Base-by-base conservation (phyloP, 2,888 invertebrate genomes). In the Nymphalis urticae region DNA sequence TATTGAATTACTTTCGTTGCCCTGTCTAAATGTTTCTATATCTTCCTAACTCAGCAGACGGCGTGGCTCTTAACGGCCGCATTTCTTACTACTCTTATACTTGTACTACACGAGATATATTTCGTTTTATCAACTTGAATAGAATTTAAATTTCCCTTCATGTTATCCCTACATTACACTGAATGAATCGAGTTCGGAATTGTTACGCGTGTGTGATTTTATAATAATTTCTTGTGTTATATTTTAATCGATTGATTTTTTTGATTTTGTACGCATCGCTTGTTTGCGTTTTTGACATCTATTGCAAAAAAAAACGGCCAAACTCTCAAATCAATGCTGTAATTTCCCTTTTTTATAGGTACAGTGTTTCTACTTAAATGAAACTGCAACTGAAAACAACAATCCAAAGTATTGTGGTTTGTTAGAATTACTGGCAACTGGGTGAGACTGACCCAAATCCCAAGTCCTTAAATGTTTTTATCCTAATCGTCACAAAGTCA, bases 131-230 rank as follows among this genome's bases (percentile, higher is more conserved):
- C 24, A 36, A 58, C 59, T 32, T 70, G 53, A 68, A 68, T 58
- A 64, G 62, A 62, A 64, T 70, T 59, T 65, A 62, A 70, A 68
- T 62, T 62, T 59, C 64, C 62, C 50, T 70, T 70, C 67, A 62
- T 60, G 48, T 64, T 47, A 32, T 58, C 56, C 65, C 16, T 50
- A 65, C 47, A 32, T 61, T 50, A 65, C 65, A 27, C 24, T 36
- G 58, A 48, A 32, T 51, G 24, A 21, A 42, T 59, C 7, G n/a
- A 47, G 21, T 60, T 58, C 47, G 32, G 32, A 56, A 32, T n/a
- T 7, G 24, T 13, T 32, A n/a, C 27, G 32, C n/a, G 27, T 56
- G 21, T 24, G 21, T 54, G 16, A 27, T 7, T 54, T 27, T 27
- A 8, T 17, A 8, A 32, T 32, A 17, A 32, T 32, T 36, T 56